Evolutionary conservation across 35 echinoderm and acorn worm genomes (phyloP).

Genomic region (Anneissia japonica): DNA sequence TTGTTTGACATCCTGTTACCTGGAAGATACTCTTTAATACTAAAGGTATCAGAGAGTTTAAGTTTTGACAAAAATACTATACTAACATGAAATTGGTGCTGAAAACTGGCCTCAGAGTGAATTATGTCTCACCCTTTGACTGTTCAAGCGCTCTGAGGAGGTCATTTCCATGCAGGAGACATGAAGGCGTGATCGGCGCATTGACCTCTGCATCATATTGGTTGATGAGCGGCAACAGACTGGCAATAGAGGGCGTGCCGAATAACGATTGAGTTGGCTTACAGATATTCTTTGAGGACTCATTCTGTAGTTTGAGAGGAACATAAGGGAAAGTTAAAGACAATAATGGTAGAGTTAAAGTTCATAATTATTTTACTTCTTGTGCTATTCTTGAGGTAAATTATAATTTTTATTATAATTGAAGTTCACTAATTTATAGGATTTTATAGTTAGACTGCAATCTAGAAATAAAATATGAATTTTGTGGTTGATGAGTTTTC

Average conservation of each 20-base stretch:
- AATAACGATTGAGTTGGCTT: constrained; percentile 2
- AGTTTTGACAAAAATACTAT: too few species aligned
- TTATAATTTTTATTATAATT: too few species aligned
- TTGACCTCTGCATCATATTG: constrained; percentile 58
- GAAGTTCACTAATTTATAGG: too few species aligned
- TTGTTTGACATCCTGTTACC: too few species aligned
- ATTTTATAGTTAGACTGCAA: too few species aligned
- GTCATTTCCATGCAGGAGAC: constrained; percentile 59
- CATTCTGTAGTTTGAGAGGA: neutral
- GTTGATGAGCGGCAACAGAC: constrained; percentile 4
- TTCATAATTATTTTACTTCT: neutral
- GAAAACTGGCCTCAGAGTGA: too few species aligned
- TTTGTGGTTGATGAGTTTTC: too few species aligned
- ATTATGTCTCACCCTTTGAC: neutral
- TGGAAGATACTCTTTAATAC: too few species aligned
- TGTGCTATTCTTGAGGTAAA: neutral
- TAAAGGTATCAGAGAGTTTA: too few species aligned
- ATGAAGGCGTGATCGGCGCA: constrained; percentile 26
- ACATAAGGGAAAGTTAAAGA: neutral
- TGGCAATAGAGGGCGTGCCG: neutral
- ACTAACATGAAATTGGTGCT: too few species aligned
- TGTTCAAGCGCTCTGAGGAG: constrained; percentile 41
- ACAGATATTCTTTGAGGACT: neutral
- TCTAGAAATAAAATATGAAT: too few species aligned
- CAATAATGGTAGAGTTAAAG: neutral